Percentiles rank a stretch among this genome's conserved stretches.
phyloP scores from a whole-genome alignment of 2,113 vertebrate genomes.

The Microcebus ravelobensis region DNA sequence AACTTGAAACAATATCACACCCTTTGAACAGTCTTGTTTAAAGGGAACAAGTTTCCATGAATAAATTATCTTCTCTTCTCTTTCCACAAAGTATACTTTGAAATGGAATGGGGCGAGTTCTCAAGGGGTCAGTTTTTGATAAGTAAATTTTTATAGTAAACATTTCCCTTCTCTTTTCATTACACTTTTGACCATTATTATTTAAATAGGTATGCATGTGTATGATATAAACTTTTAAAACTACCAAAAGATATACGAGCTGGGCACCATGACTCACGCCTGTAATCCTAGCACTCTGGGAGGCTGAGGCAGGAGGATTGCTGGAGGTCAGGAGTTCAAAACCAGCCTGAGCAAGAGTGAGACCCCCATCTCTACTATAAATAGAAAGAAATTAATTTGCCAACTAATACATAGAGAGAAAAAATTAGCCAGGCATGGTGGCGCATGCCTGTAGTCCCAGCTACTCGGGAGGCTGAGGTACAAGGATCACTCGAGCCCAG shows the following conservation, averaged over 20 bases:
- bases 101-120: neutral
- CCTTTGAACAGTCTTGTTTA: neutral
- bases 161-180: neutral
- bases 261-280: rapidly evolving
- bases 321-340: no score
- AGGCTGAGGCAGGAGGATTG: no score
- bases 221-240: neutral
- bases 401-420: no score
- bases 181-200: neutral
- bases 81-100: neutral
- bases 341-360: no score
- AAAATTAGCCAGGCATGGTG: no score
- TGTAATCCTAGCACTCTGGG: no score
- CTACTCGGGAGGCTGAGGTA: no score
- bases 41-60: conserved; percentile 3
- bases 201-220: neutral
- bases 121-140: neutral
- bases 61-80: conserved; percentile 38
- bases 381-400: no score
- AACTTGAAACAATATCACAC: neutral
- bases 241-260: neutral
- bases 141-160: neutral
- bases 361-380: no score
- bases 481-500: rapidly evolving
- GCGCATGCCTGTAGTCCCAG: no score